Conservation (phyloP, 2,113 vertebrate species). For the Hipposideros armiger region DNA sequence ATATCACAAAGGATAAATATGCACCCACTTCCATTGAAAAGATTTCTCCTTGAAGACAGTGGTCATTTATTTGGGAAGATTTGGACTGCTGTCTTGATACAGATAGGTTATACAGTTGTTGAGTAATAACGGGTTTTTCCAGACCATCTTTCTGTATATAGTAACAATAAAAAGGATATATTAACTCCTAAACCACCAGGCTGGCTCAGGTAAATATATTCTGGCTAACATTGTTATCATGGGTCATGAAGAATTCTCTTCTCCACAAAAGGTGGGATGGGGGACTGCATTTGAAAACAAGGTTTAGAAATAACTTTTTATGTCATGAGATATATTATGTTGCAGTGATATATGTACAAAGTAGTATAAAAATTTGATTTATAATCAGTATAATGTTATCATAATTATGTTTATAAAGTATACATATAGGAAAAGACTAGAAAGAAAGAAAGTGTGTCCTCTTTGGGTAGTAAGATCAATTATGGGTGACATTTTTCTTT, state of each 20-base stretch:
- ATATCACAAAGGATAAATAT: neutral
- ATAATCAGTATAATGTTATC: neutral
- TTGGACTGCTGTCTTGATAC: neutral
- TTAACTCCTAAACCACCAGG: neutral
- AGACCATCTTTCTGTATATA: neutral
- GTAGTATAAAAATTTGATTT: neutral
- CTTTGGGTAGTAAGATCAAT: neutral
- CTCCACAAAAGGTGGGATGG: neutral
- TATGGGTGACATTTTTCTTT: neutral
- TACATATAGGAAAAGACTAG: neutral
- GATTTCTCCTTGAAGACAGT: neutral
- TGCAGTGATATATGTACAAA: neutral
- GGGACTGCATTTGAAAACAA: neutral
- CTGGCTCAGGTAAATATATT: neutral
- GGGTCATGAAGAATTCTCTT: neutral
- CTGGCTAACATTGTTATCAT: neutral
- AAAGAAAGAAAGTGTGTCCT: neutral
- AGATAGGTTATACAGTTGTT: neutral
- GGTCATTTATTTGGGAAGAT: neutral
- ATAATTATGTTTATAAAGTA: conserved; percentile 5
- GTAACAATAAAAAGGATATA: neutral
- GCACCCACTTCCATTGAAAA: neutral
- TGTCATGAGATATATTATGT: neutral
- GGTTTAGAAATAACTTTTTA: conserved; percentile 29
- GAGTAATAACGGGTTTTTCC: neutral